Evolutionary conservation across 2,797 vertebrate genomes (phyloP).

Genomic region (Valencia hispanica): DNA sequence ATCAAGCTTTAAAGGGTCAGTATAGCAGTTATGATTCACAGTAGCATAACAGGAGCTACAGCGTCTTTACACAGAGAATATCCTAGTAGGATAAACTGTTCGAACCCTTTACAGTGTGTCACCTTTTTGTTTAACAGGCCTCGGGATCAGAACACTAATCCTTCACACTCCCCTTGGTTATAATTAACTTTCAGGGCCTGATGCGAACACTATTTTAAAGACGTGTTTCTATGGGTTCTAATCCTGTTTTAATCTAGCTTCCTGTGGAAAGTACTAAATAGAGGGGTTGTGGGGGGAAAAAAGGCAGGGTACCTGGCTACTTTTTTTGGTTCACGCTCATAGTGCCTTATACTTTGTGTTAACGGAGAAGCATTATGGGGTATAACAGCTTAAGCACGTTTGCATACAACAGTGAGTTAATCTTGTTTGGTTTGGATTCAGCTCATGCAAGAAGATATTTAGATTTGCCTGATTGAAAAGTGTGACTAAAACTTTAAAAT

Average conservation of each 20-base stretch:
- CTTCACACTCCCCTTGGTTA: conserved; percentile 67
- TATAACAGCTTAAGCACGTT: conserved; percentile 19
- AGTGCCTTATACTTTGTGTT: conserved; percentile 17
- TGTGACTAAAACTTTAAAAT: background rate
- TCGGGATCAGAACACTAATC: conserved; percentile 86
- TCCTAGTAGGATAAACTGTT: conserved; percentile 60
- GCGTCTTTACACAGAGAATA: conserved; percentile 32
- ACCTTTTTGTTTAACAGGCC: conserved; percentile 73
- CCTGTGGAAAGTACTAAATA: conserved; percentile 34
- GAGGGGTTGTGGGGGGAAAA: background rate
- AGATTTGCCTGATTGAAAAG: background rate
- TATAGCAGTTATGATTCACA: conserved; percentile 16
- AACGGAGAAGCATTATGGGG: conserved; percentile 25
- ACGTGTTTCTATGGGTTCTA: conserved; percentile 55
- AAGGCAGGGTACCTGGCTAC: background rate
- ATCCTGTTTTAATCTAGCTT: conserved; percentile 50
- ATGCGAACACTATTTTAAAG: conserved; percentile 62
- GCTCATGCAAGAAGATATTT: background rate
- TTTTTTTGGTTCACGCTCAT: conserved; percentile 29
- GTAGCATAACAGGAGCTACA: conserved; percentile 43
- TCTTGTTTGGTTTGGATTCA: conserved; percentile 7
- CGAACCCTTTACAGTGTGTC: conserved; percentile 50
- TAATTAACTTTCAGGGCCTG: conserved; percentile 64
- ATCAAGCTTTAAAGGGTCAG: background rate
- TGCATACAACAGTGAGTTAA: conserved; percentile 2